Base-by-base conservation (phyloP, 2,797 vertebrate genomes). In the Sebastes ruberrimus region DNA sequence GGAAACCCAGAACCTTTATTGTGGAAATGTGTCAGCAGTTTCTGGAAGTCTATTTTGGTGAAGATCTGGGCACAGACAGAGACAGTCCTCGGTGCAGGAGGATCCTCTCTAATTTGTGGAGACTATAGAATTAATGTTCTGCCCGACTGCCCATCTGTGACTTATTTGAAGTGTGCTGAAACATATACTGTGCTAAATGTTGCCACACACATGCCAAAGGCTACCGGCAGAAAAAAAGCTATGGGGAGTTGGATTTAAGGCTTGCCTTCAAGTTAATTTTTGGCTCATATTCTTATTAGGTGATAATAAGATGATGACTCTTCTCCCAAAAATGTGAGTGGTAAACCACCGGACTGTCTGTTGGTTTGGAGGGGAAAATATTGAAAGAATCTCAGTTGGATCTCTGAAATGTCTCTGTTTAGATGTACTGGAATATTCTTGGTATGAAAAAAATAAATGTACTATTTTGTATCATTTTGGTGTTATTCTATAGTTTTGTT, bases 281-380 rank as follows among this genome's bases (percentile, higher is more conserved):
- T 93, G 93, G 95, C 91, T 88, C 78, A 69, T 64, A 83, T 88
- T 94, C 91, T 94, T 95, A 95, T 95, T 94, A 96, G 92, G 95
- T 95, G 95, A 95, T 95, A 95, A 94, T 95, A 92, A 92, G 84
- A 95, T 73, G 85, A 93, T 94, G 92, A 93, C 89, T 90, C 87
- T 78, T 83, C 78, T 82, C 72, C 72, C 23, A 90, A 90, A 94
- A 89, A 95, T 93, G 89, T 78, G 62, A 70, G 90, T 20, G 90
- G 91, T 94, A 81, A 86, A 91, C 92, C 91, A 81, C 80, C 25
- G 35, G 79, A 80, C 81, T 94, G 87, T 94, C 90, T 94, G 79
- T 78, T 78, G 86, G 83, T 88, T 80, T 89, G 82, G 33, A 69
- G 71, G 80, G 76, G 75, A 90, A 92, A 91, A 76, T 90, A 60